A percentile compares a stretch with the other conserved stretches of the same genome.
phyloP scores from a whole-genome alignment of 2,888 invertebrate species.

The Schizaphis graminum region DNA sequence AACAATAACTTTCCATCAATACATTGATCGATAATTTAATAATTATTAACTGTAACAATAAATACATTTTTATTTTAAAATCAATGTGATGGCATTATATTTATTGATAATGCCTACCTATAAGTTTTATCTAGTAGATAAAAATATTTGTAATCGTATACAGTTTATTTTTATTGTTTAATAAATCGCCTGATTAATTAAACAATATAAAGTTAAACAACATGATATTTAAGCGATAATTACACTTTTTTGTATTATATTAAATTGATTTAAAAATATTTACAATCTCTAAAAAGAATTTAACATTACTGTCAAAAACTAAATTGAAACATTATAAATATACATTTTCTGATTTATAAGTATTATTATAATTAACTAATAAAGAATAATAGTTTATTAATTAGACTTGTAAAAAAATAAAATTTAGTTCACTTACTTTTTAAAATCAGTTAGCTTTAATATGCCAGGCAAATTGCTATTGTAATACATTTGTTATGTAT shows the following conservation, averaged over 20 bases:
- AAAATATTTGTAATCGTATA: slow-evolving; percentile 3
- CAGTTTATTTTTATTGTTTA: background rate
- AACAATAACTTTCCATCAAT: background rate
- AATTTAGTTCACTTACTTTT: slow-evolving; percentile 42
- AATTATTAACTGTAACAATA: background rate
- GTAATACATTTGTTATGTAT: background rate
- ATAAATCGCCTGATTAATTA: background rate
- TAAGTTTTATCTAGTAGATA: background rate
- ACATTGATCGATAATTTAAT: background rate
- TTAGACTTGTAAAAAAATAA: slow-evolving; percentile 22
- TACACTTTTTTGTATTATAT: too few relatives aligned
- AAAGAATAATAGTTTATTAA: background rate
- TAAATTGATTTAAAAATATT: background rate
- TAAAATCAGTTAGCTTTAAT: slow-evolving; percentile 34
- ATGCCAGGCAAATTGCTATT: background rate
- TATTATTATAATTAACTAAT: background rate
- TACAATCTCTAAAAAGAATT: background rate
- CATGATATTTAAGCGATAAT: background rate
- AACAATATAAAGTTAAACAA: slow-evolving; percentile 7
- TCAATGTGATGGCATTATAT: background rate
- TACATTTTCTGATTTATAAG: background rate
- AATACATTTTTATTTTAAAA: background rate
- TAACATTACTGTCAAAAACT: background rate
- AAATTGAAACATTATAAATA: background rate
- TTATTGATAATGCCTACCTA: background rate